Base-by-base conservation (phyloP, 1,140 invertebrate genomes). In the Tetragnatha versicolor region DNA sequence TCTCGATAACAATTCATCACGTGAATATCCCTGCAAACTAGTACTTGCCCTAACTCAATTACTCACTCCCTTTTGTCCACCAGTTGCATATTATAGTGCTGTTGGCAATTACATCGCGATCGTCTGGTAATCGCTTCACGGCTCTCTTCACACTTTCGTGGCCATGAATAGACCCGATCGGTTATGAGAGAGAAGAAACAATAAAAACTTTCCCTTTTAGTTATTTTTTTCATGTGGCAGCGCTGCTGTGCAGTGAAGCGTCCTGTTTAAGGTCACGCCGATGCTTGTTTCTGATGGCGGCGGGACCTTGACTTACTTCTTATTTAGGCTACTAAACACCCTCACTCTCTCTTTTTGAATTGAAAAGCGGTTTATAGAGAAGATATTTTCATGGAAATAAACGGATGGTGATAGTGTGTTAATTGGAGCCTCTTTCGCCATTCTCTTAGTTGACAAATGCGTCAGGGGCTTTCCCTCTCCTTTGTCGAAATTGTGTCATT, bases 301-400 rank as follows among this genome's bases (percentile, higher is more conserved):
- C 17, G n/a, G 49, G 58, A 75, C 72, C 72, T 75, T 75, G 72
- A 75, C 72, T 75, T 42, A 75, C 55, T 75, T 75, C 45, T 39
- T 72, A 72, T 39, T 72, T 47, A 49, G 65, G 55, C 39, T 75
- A 25, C 12, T 45, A 42, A 73, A 73, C 55, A 73, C 35, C 29
- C 45, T 63, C 14, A 20, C 10, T 22, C 25, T 12, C 39, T 22
- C 65, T 17, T 31, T 65, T 68, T 68, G 37, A 68, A n/a, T n/a
- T n/a, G n/a, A n/a, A n/a, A n/a, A n/a, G n/a, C n/a, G n/a, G n/a
- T n/a, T n/a, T n/a, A n/a, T n/a, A n/a, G n/a, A n/a, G n/a, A n/a
- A n/a, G n/a, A n/a, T n/a, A n/a, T n/a, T n/a, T n/a, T n/a, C n/a
- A n/a, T n/a, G n/a, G n/a, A n/a, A n/a, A n/a, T n/a, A n/a, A n/a